A percentile compares a stretch with the other conserved stretches of the same genome.
Conservation (phyloP, 2,113 vertebrate genomes). For the Empidonax traillii region DNA sequence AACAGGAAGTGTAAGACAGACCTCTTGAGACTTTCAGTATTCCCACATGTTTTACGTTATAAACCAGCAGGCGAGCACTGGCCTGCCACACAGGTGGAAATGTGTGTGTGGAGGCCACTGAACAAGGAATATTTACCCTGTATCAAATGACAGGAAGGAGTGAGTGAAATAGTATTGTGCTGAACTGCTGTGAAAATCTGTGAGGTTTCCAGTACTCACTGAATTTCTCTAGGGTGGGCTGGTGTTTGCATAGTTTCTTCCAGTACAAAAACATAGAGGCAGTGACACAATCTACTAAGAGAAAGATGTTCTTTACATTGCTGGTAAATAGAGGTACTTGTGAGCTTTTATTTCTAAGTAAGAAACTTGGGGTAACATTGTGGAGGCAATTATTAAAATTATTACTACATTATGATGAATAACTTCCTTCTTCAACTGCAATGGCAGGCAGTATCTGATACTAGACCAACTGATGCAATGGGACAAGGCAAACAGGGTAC, state of each 20-base stretch:
- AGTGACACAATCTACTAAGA: background rate
- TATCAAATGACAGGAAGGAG: constrained; percentile 55
- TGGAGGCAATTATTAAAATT: background rate
- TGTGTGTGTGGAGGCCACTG: constrained; percentile 17
- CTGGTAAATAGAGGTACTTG: background rate
- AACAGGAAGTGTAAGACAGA: constrained; percentile 59
- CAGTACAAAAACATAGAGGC: background rate
- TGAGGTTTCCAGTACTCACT: background rate
- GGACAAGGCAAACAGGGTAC: background rate
- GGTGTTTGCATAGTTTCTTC: constrained; percentile 27
- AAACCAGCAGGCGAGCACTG: constrained; percentile 7
- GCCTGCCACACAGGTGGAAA: constrained; percentile 66
- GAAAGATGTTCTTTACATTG: background rate
- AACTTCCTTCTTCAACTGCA: background rate
- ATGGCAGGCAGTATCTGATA: background rate
- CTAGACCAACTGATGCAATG: background rate
- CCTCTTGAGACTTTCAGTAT: constrained; percentile 49
- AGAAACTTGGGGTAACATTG: background rate
- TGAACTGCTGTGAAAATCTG: background rate
- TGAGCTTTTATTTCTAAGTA: background rate
- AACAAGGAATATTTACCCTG: constrained; percentile 54
- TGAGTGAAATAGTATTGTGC: constrained; percentile 25
- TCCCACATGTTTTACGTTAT: constrained; percentile 60
- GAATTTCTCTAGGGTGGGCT: constrained; percentile 53
- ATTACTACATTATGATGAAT: background rate